A percentile compares a stretch with the other conserved stretches of the same genome.
Evolutionary conservation across 2,888 invertebrate genomes (phyloP).

Genomic region (Girardia tigrina): DNA sequence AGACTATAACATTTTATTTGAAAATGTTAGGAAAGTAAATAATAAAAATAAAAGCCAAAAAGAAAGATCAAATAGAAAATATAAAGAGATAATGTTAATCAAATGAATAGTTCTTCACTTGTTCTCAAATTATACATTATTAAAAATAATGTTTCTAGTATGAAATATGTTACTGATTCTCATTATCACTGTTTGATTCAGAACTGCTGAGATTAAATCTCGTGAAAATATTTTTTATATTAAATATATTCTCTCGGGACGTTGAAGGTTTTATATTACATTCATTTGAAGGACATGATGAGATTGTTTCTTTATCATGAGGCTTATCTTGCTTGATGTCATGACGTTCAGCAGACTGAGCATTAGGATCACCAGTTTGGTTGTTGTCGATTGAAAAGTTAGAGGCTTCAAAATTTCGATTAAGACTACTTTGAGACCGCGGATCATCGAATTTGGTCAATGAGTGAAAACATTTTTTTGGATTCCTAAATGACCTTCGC

Average conservation of each 20-base stretch:
- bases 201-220: constrained; percentile 9
- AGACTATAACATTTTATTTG: too few species aligned
- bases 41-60: too few species aligned
- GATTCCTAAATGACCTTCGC: background rate
- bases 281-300: background rate
- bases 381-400: background rate
- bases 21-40: too few species aligned
- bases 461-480: background rate
- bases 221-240: background rate
- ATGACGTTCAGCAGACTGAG: background rate
- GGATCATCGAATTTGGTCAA: background rate
- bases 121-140: too few species aligned
- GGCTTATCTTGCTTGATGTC: background rate
- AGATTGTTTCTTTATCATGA: background rate
- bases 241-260: background rate
- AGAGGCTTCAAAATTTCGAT: background rate
- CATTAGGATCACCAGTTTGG: background rate
- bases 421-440: background rate
- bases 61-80: too few species aligned
- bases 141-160: too few species aligned
- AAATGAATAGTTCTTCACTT: too few species aligned
- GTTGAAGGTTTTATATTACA: background rate
- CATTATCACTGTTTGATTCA: background rate
- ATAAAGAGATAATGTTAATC: too few species aligned
- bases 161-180: background rate